phyloP scores from a whole-genome alignment of 2,888 invertebrate genomes.

The Unio delphinus region DNA sequence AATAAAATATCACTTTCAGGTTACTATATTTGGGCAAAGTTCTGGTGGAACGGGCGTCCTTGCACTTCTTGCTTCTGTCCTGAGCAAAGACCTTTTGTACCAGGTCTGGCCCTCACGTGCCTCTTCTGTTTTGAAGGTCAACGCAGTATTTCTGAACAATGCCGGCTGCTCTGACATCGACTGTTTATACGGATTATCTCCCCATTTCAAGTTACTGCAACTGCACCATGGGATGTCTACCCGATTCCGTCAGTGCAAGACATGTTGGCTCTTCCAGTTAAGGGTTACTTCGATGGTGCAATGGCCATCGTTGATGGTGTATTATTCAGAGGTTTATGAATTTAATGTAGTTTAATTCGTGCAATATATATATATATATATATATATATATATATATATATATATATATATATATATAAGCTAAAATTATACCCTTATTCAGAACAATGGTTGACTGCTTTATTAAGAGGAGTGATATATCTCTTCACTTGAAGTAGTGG shows the following conservation, averaged over 20 bases:
- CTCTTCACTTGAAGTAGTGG: too few species aligned
- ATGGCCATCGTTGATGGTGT: slow-evolving; percentile 52
- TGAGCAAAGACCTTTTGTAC: slow-evolving; percentile 78
- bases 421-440: too few species aligned
- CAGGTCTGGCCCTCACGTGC: slow-evolving; percentile 72
- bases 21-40: slow-evolving; percentile 87
- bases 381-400: too few species aligned
- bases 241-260: slow-evolving; percentile 56
- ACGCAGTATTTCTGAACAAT: slow-evolving; percentile 43
- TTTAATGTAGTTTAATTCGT: too few species aligned
- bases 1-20: slow-evolving; percentile 71
- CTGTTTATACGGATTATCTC: slow-evolving; percentile 39
- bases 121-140: slow-evolving; percentile 51
- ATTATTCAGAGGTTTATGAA: too few species aligned
- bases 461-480: too few species aligned
- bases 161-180: slow-evolving; percentile 30
- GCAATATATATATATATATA: too few species aligned
- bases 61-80: slow-evolving; percentile 78
- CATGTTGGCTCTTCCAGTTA: slow-evolving; percentile 44
- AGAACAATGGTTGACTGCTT: too few species aligned
- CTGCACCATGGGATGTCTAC: slow-evolving; percentile 48
- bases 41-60: slow-evolving; percentile 89
- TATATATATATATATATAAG: too few species aligned
- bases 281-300: slow-evolving; percentile 38
- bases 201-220: slow-evolving; percentile 39